phyloP scores from a whole-genome alignment of 2,888 invertebrate species.

The Drosophila phalerata region DNA sequence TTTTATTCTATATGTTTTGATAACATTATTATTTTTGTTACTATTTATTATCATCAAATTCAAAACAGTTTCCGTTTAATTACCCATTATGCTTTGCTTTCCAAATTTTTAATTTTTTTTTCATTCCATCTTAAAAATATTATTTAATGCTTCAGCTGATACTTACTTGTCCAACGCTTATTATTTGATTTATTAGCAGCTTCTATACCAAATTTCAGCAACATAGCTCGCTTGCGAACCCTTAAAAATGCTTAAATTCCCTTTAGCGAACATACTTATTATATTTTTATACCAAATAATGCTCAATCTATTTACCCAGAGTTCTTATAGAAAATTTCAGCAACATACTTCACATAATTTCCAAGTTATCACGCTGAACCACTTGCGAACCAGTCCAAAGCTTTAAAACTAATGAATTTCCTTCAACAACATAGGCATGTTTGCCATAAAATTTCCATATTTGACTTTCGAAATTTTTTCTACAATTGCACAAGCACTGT shows the following conservation, averaged over 20 bases:
- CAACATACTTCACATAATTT: not conserved
- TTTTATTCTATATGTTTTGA: no score
- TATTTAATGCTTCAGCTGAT: not conserved
- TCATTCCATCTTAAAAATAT: no score
- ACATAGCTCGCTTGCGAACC: not conserved
- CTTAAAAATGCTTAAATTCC: not conserved
- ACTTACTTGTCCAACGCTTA: not conserved
- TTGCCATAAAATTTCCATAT: constrained; percentile 19
- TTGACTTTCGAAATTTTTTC: not conserved
- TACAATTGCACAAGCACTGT: not conserved
- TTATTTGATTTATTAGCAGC: no score
- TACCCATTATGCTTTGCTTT: no score
- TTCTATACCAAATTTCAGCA: not conserved
- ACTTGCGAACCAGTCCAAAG: not conserved
- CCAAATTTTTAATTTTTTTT: no score
- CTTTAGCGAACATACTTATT: not conserved
- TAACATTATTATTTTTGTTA: no score
- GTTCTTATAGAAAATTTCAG: not conserved
- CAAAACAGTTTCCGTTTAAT: not conserved
- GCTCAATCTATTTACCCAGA: not conserved
- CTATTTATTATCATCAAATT: not conserved
- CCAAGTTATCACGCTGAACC: not conserved
- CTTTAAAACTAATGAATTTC: constrained; percentile 11
- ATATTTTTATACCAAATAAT: not conserved
- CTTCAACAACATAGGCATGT: constrained; percentile 6